Base-by-base conservation (phyloP, 1,140 invertebrate genomes). In the Drosophila baimaii region DNA sequence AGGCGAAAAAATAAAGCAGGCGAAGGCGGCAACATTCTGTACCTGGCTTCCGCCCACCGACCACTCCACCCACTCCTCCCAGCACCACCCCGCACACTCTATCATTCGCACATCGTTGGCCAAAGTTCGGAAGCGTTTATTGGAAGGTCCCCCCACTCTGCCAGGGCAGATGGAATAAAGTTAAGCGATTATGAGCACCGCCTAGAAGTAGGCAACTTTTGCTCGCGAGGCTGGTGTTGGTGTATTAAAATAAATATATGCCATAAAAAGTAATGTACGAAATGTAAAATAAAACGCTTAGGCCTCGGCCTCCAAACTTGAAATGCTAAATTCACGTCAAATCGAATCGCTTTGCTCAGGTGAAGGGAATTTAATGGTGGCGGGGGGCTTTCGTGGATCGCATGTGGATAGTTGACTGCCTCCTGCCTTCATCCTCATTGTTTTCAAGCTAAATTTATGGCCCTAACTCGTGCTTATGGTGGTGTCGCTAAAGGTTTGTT, bases 51-150 rank as follows among this genome's bases (percentile, higher is more conserved):
- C 17, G 31, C 51, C 64, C 37, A 15, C 25, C 17, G 31, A 41
- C 64, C 37, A 15, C 68, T 66, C 15, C 29, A 2, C n/a, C 19
- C 23, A 31, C 65, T 27, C 35, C 49, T 23, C 44, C 44, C 39
- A 33, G 43, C 31, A 61, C 68, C 52, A 49, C 43, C 43, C 56
- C 58, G 71, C 72, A 72, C 83, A 72, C 83, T 84, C 81, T 77
- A 89, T 89, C 83, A 88, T 89, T 88, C 65, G 79, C 83, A 88
- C 83, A 83, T 88, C 84, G 84, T 89, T 88, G 83, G 49, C 35
- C 37, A 84, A 84, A 84, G 81, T 84, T 84, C 47, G 64, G 69
- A 59, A 80, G 77, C 78, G 78, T 84, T 85, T 84, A 81, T 84
- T 84, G 81, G 79, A 77, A 85, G 55, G 52, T 66, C 76, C 43